Percentiles rank a stretch among this genome's conserved stretches.
Conservation (phyloP, 1,140 invertebrate genomes). For the Acromyrmex echinatior region DNA sequence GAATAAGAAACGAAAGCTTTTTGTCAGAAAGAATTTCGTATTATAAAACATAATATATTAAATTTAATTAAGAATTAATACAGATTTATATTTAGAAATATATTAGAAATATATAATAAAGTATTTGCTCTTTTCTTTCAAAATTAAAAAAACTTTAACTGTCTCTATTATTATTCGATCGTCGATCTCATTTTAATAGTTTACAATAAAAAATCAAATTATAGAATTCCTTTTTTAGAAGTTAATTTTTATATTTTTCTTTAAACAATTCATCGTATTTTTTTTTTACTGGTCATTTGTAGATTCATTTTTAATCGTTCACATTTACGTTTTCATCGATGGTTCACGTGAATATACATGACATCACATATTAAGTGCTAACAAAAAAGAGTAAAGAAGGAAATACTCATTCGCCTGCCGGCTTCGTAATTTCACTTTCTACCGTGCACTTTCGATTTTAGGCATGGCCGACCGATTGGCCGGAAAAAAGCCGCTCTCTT, state of each 20-base stretch:
- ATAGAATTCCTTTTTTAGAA: background rate
- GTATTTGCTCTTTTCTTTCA: background rate
- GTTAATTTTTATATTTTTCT: background rate
- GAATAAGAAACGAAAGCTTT: background rate
- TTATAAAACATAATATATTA: background rate
- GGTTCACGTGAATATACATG: background rate
- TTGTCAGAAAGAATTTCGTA: background rate
- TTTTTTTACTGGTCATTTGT: constrained; percentile 2
- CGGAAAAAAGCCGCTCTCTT: constrained; percentile 66
- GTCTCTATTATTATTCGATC: background rate
- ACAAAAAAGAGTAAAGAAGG: constrained; percentile 57
- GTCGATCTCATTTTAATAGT: background rate
- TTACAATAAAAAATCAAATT: background rate
- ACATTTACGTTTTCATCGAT: background rate
- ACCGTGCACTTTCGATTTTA: constrained; percentile 82
- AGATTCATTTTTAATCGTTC: constrained; percentile 21
- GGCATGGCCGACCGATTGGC: constrained; percentile 44
- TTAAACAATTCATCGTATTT: too few species aligned
- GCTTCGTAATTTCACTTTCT: constrained; percentile 80
- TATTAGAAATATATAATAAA: background rate
- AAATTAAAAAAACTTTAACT: background rate
- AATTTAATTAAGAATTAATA: constrained; percentile 19
- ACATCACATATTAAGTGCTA: constrained; percentile 37
- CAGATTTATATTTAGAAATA: background rate
- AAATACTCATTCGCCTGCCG: background rate